These are phyloP conservation scores for Catharus minimus DNA, from an alignment of 2,113 vertebrate species.

Conservation along the genomic window DNA sequence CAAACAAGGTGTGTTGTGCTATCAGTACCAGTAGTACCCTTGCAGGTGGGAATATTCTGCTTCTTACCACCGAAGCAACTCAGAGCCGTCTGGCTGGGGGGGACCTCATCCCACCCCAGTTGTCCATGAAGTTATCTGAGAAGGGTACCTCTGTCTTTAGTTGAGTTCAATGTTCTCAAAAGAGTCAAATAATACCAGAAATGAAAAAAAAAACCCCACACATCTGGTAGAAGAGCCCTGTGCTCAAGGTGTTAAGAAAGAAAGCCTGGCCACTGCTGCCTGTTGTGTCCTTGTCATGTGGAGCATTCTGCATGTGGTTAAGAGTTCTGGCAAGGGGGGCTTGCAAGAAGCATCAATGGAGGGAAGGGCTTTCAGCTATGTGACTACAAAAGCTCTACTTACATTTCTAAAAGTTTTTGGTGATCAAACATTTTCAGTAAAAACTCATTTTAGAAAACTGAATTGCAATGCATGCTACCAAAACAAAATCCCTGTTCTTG, in stretches of 20 bases:
- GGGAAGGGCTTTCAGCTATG: conserved; percentile 33
- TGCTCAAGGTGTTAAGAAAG: not conserved
- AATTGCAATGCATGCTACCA: conserved; percentile 15
- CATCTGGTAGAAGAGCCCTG: not conserved
- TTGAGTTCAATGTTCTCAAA: not conserved
- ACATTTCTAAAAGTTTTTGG: conserved; percentile 48
- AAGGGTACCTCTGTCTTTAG: not conserved
- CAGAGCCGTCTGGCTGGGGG: not conserved
- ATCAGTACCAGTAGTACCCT: not conserved
- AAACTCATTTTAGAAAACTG: conserved; percentile 63
- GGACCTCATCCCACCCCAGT: not conserved
- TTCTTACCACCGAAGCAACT: not conserved
- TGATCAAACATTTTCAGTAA: conserved; percentile 47
- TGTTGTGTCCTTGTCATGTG: not conserved
- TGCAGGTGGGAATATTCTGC: not conserved
- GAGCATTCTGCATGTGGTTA: not conserved
- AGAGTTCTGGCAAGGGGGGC: not conserved
- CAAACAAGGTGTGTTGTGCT: not conserved
- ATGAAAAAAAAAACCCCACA: not conserved
- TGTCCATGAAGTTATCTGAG: not conserved
- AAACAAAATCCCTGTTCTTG: not conserved
- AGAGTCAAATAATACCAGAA: not conserved
- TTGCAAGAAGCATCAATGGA: conserved; percentile 38
- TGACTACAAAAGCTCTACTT: conserved; percentile 64
- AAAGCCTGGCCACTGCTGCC: not conserved